Evolutionary conservation across 2,888 invertebrate species (phyloP).

Genomic region (Ecdyonurus torrentis): DNA sequence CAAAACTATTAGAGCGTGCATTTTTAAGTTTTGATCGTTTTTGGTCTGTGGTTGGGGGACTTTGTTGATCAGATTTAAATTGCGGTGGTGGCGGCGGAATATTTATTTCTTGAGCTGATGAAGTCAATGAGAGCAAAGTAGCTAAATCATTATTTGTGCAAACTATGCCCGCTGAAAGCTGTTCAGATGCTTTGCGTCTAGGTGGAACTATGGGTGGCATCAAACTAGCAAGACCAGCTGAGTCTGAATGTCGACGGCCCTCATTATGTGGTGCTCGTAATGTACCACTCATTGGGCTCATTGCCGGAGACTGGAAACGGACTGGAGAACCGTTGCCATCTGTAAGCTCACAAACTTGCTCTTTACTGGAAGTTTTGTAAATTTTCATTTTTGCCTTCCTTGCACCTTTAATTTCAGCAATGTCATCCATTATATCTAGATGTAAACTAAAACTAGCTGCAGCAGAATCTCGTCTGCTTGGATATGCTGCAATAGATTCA

Average conservation of each 20-base stretch:
- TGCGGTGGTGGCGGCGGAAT: slow-evolving; percentile 18
- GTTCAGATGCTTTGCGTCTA: slow-evolving; percentile 13
- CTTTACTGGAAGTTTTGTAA: slow-evolving; percentile 57
- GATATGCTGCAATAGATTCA: slow-evolving; percentile 66
- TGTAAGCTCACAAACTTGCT: slow-evolving; percentile 55
- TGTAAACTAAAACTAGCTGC: slow-evolving; percentile 55
- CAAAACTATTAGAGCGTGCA: slow-evolving; percentile 70
- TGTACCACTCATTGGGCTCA: background rate
- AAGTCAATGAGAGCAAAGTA: slow-evolving; percentile 61
- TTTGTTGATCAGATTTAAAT: background rate
- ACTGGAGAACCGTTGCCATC: slow-evolving; percentile 1
- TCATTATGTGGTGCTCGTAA: background rate
- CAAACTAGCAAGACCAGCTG: slow-evolving; percentile 19
- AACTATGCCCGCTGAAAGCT: slow-evolving; percentile 40
- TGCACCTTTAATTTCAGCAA: slow-evolving; percentile 47
- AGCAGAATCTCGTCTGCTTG: slow-evolving; percentile 26
- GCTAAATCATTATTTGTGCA: slow-evolving; percentile 69
- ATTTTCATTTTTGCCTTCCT: slow-evolving; percentile 70
- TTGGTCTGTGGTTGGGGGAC: slow-evolving; percentile 24
- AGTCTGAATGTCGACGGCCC: slow-evolving; percentile 54
- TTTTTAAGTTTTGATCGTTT: slow-evolving; percentile 42
- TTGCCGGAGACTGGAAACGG: background rate
- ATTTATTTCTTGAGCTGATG: slow-evolving; percentile 65
- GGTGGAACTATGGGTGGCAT: slow-evolving; percentile 3
- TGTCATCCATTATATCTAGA: slow-evolving; percentile 77